phyloP scores from a whole-genome alignment of 2,888 invertebrate genomes.

The Scotopteryx bipunctaria region DNA sequence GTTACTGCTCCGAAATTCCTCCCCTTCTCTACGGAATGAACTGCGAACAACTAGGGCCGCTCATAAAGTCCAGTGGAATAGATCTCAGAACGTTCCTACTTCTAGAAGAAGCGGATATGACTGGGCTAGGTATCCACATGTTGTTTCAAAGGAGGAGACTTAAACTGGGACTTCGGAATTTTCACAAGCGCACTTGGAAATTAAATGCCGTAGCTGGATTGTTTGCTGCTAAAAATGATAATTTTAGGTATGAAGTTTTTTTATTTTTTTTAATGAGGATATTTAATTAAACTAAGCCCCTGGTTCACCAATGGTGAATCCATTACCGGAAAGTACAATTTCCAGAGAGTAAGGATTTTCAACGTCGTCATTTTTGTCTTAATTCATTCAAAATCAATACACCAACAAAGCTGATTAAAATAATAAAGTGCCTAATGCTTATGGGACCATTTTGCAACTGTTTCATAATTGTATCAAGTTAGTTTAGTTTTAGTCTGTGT shows the following conservation, averaged over 20 bases:
- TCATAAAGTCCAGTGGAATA: slow-evolving; percentile 76
- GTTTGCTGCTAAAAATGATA: slow-evolving; percentile 62
- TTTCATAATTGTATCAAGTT: too few relatives aligned
- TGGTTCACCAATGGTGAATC: too few relatives aligned
- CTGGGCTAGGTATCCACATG: slow-evolving; percentile 81
- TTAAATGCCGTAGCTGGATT: slow-evolving; percentile 70
- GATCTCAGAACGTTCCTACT: slow-evolving; percentile 82
- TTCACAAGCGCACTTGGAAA: slow-evolving; percentile 84
- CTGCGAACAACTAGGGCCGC: slow-evolving; percentile 74
- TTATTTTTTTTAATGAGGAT: neutral
- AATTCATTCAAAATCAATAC: too few relatives aligned
- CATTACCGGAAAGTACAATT: too few relatives aligned
- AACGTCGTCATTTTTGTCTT: too few relatives aligned
- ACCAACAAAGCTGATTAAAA: too few relatives aligned
- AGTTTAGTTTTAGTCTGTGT: too few relatives aligned
- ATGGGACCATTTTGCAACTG: too few relatives aligned
- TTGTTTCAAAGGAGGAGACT: slow-evolving; percentile 84
- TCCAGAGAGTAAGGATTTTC: neutral
- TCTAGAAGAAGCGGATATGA: slow-evolving; percentile 82
- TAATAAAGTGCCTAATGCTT: too few relatives aligned
- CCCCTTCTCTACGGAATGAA: slow-evolving; percentile 84
- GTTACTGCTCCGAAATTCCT: slow-evolving; percentile 79
- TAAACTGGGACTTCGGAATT: slow-evolving; percentile 77
- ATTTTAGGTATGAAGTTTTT: slow-evolving; percentile 66
- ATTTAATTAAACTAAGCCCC: too few relatives aligned